phyloP scores from a whole-genome alignment of 2,113 vertebrate genomes.

The Gorsachius goisagi region DNA sequence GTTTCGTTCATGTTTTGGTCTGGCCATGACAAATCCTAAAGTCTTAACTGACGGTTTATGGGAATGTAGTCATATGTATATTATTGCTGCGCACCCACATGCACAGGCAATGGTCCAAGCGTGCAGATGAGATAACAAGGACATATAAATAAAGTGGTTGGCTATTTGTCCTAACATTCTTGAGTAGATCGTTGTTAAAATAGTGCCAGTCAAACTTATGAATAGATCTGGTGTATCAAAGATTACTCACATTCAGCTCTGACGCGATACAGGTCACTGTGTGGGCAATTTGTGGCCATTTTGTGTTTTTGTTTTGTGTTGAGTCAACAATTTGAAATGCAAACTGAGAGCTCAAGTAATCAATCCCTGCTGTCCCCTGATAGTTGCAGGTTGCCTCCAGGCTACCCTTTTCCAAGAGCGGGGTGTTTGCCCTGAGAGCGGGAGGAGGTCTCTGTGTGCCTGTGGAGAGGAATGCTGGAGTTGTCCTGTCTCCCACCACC shows the following conservation, averaged over 20 bases:
- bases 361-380: background rate
- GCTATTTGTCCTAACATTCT: background rate
- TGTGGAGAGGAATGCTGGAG: background rate
- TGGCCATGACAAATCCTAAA: conserved; percentile 5
- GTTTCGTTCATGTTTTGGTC: background rate
- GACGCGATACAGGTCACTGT: background rate
- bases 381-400: background rate
- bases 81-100: conserved; percentile 25
- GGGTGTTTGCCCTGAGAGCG: background rate
- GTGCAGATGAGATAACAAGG: conserved; percentile 1
- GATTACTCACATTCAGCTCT: background rate
- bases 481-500: background rate
- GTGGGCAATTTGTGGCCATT: background rate
- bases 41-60: background rate
- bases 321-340: conserved; percentile 2
- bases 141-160: background rate
- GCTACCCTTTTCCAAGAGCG: background rate
- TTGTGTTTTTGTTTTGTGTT: background rate
- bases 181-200: conserved; percentile 2
- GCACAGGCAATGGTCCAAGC: background rate
- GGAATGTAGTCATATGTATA: conserved; percentile 32
- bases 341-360: background rate
- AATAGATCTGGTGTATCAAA: background rate
- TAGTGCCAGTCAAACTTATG: background rate
- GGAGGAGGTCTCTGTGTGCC: background rate